Evolutionary conservation across 2,888 invertebrate species (phyloP).

Genomic region (Neoaliturus tenellus): DNA sequence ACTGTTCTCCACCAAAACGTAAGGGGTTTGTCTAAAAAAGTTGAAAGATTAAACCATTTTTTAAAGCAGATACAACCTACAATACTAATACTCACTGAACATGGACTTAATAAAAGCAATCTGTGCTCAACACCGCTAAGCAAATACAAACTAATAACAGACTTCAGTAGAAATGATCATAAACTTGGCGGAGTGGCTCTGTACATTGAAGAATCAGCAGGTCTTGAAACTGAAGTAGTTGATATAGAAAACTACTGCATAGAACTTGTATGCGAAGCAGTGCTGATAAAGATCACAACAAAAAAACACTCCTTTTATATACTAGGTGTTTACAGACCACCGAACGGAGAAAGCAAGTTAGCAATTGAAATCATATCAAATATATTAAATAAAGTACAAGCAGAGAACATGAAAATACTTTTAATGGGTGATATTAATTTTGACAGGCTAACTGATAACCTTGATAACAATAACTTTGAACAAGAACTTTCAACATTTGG

Average conservation of each 20-base stretch:
- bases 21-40: neutral
- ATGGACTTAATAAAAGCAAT: neutral
- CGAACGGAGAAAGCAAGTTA: neutral
- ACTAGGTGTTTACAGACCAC: neutral
- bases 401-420: neutral
- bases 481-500: neutral
- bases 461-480: no score
- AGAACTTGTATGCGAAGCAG: neutral
- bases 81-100: neutral
- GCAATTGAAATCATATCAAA: neutral
- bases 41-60: neutral
- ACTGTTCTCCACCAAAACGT: neutral
- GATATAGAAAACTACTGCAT: neutral
- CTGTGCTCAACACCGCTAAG: neutral
- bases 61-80: neutral
- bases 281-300: neutral
- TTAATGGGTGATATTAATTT: neutral
- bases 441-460: neutral
- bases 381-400: neutral
- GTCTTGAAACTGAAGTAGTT: neutral
- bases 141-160: neutral
- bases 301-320: neutral
- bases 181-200: conserved; percentile 4
- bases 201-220: neutral
- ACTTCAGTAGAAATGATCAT: neutral